Evolutionary conservation across 1,140 invertebrate genomes (phyloP).

Genomic region (Phthorimaea operculella): DNA sequence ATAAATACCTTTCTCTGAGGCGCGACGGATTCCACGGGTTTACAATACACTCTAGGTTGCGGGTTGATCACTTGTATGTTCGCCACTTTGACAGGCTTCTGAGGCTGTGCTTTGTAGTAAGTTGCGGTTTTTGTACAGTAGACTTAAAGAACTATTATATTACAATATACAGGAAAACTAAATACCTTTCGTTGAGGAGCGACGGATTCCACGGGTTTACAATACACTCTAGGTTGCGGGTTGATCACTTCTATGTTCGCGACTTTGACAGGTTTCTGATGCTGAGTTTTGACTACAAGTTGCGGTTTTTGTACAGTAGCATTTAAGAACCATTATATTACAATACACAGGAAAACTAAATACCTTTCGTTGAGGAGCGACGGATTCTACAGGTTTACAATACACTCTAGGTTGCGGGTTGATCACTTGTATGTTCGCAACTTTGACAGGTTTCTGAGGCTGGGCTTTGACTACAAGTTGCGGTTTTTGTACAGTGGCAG

Average conservation of each 20-base stretch:
- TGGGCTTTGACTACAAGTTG: slow-evolving; percentile 58
- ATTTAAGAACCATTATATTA: no score
- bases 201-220: slow-evolving; percentile 51
- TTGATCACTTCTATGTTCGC: slow-evolving; percentile 57
- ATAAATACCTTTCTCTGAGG: slow-evolving; percentile 63
- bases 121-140: no score
- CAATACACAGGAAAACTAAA: no score
- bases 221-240: slow-evolving; percentile 52
- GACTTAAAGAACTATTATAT: no score
- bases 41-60: slow-evolving; percentile 53
- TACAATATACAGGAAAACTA: no score
- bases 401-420: slow-evolving; percentile 53
- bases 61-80: slow-evolving; percentile 57
- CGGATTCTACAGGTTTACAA: slow-evolving; percentile 51
- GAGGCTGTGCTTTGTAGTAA: slow-evolving; percentile 54
- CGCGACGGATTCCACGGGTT: slow-evolving; percentile 53
- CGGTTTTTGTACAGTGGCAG: slow-evolving; percentile 37
- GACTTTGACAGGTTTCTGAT: slow-evolving; percentile 53
- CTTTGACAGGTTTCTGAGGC: slow-evolving; percentile 52
- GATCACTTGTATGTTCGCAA: slow-evolving; percentile 56
- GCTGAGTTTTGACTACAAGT: slow-evolving; percentile 55
- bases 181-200: slow-evolving; percentile 62
- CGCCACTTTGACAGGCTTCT: slow-evolving; percentile 53
- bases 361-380: slow-evolving; percentile 60
- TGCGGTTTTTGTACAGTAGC: slow-evolving; percentile 44